phyloP scores from a whole-genome alignment of 2,113 vertebrate species.

The Crocuta crocuta region DNA sequence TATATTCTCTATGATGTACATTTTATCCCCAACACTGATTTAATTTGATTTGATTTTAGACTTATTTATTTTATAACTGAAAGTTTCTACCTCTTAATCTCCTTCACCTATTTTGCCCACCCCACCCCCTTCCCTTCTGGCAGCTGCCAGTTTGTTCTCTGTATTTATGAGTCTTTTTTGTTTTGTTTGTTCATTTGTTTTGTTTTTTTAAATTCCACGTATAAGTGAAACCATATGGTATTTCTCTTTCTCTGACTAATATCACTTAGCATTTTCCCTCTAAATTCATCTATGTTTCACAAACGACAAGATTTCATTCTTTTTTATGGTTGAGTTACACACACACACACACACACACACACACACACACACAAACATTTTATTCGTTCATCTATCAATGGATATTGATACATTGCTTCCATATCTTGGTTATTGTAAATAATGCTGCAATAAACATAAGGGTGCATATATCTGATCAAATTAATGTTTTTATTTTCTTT shows the following conservation, averaged over 20 bases:
- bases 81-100: not conserved
- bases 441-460: not conserved
- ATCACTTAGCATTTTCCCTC: not conserved
- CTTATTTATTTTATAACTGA: not conserved
- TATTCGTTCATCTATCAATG: not conserved
- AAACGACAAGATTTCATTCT: not conserved
- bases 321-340: not conserved
- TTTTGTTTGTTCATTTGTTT: not conserved
- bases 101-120: not conserved
- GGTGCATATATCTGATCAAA: not conserved
- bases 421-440: not conserved
- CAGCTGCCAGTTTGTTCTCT: not conserved
- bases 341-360: too few relatives aligned
- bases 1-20: not conserved
- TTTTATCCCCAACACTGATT: not conserved
- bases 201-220: not conserved
- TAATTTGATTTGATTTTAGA: not conserved
- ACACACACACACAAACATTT: not conserved
- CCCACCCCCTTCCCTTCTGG: not conserved
- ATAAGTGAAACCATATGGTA: not conserved
- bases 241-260: not conserved
- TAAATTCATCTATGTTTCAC: not conserved
- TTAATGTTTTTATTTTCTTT: not conserved
- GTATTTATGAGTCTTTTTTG: not conserved
- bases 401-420: not conserved